Conservation (phyloP, 2,797 vertebrate species). For the Enteromius anoplus region DNA sequence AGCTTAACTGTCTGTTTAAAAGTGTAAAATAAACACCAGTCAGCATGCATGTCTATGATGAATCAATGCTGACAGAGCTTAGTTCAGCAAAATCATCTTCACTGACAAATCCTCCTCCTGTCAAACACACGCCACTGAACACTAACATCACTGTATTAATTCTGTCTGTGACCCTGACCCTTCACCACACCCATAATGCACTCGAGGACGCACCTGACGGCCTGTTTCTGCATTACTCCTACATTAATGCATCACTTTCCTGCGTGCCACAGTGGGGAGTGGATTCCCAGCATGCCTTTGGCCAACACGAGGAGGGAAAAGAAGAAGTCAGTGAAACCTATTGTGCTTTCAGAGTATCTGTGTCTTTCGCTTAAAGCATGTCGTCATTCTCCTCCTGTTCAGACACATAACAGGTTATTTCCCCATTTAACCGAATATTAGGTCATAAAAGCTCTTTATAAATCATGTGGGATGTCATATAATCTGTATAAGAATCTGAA, state of each 20-base stretch:
- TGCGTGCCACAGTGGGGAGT: slow-evolving; percentile 19
- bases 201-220: neutral
- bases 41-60: neutral
- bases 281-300: slow-evolving; percentile 21
- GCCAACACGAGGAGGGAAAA: neutral
- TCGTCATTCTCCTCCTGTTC: neutral
- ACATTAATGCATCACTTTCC: neutral
- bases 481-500: neutral
- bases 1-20: neutral
- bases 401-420: neutral
- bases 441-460: neutral
- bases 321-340: neutral
- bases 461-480: neutral
- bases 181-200: neutral
- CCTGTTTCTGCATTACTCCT: neutral
- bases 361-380: neutral
- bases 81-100: neutral
- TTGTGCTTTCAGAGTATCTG: neutral
- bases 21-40: neutral
- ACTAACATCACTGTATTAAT: neutral
- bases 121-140: neutral
- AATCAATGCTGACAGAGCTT: neutral
- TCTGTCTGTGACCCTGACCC: neutral
- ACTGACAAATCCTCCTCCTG: neutral
- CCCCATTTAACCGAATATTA: neutral